Evolutionary conservation across 2,888 invertebrate genomes (phyloP), one percentile per base, ranked within the genome.

Genomic region (Campopleginae sp.): DNA sequence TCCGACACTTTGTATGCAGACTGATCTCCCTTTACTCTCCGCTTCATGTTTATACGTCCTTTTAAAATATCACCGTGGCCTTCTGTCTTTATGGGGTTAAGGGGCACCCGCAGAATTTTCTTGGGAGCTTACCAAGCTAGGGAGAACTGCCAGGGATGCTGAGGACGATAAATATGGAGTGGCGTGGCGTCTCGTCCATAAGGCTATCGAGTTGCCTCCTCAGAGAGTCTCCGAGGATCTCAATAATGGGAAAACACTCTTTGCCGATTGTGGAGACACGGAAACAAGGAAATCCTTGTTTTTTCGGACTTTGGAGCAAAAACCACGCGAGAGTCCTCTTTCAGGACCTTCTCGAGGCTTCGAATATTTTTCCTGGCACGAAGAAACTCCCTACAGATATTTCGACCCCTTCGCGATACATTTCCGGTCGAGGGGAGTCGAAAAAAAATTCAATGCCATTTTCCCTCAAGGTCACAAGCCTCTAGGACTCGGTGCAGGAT

Each of bases 1-100:
- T 8, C 33, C 65, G 86, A 88, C 86, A 84, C 88, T 89, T 89
- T 86, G 86, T 85, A 85, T 86, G 86, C 86, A 86, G 85, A 87
- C 80, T 79, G 83, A 88, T 86, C 88, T 79, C 48, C 77, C 84
- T 85, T 80, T 61, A 46, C 61, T 61, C 74, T n/a, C 38, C n/a
- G n/a, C 23, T 17, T 12, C 31, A 31, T 71, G 27, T 72, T 65
- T 75, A 44, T 38, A 17, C 46, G 27, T 46, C 75, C n/a, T 72
- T 70, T 71, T 42, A 8, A 17, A 46, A 27, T 68, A 27, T 68
- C 23, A 19, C 14, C 27, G 4, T 74, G 54, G 3, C 70, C 23
- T 68, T 12, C 31, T 44, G 31, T 33, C 46, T 48, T 76, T 76
- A 76, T 76, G 33, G 23, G 48, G n/a, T 51, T 33, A 4, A 19